Evolutionary conservation across 2,113 vertebrate genomes (phyloP), one percentile per base, ranked within the genome.

Genomic region (Picathartes gymnocephalus): DNA sequence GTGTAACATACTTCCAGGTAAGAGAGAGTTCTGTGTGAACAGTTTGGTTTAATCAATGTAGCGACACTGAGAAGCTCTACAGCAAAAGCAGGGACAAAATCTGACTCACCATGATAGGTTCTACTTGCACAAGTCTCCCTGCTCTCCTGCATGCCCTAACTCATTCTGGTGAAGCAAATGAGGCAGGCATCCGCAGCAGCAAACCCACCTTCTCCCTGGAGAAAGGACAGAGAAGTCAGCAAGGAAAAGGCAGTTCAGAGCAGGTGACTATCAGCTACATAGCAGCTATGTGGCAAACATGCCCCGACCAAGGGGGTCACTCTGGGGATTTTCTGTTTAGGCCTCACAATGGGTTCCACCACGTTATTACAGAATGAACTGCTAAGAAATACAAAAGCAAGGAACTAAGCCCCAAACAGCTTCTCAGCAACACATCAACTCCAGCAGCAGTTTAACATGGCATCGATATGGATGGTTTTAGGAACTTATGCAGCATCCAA

Each of bases 71-170:
- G 58, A 87, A 87, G 35, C 48, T 58, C 42, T 25, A 28, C 18
- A 81, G 54, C 30, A 77, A 45, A 95, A 79, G 16, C 18, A 80
- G 45, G 19, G 25, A 72, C 35, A 82, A 83, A 91, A 58, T 82
- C 30, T 39, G 83, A 94, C 95, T 96, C 65, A 96, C 96, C 95
- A 97, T 96, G 82, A 64, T 90, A 86, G 61, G 39, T 48, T 96
- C 88, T 88, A 44, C 56, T 93, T 84, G 79, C 54, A 86, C 44
- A 80, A 77, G 62, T 44, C 44, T 83, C 60, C 47, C 11, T 68
- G 81, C 74, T 88, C 24, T 93, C 56, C 76, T 60, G 53, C 90
- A 86, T 83, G 54, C 70, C 47, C 79, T 94, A 95, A 70, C 60
- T 95, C 92, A 95, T 95, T 76, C 76, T 86, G 74, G 54, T 88